These are phyloP conservation scores for Mus spretus DNA, from an alignment of 2,797 vertebrate genomes.

Conservation along the genomic window DNA sequence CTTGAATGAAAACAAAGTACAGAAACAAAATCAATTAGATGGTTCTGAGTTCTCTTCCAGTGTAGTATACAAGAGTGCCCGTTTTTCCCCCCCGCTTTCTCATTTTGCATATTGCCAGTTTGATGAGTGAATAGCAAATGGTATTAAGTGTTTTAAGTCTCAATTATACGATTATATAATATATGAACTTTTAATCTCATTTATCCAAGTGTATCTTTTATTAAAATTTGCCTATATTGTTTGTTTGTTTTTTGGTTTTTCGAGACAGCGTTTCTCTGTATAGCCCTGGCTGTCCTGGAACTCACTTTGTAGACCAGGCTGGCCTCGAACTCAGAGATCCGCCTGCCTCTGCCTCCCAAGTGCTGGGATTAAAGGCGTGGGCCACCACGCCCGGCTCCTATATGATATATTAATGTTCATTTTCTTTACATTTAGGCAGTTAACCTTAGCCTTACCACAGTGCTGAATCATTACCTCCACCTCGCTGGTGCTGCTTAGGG, in stretches of 20 bases:
- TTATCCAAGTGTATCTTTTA: slow-evolving; percentile 39
- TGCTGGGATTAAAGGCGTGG: too few species aligned
- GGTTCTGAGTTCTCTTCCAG: slow-evolving; percentile 43
- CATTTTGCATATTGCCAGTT: neutral
- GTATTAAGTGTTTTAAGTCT: slow-evolving; percentile 37
- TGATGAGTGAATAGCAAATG: neutral
- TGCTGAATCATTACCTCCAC: neutral
- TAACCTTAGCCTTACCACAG: neutral
- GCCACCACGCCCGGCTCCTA: too few species aligned
- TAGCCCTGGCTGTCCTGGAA: too few species aligned
- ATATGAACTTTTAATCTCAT: neutral
- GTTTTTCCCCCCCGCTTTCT: neutral
- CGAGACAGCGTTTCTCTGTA: too few species aligned
- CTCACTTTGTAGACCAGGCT: too few species aligned
- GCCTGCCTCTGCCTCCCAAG: too few species aligned
- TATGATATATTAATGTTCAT: neutral
- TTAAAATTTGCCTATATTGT: neutral
- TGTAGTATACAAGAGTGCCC: neutral
- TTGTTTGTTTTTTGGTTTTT: too few species aligned
- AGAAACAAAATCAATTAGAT: slow-evolving; percentile 36
- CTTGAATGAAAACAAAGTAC: slow-evolving; percentile 24
- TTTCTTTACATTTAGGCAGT: slow-evolving; percentile 42
- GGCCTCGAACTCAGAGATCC: too few species aligned
- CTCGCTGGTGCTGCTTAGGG: neutral
- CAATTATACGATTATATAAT: slow-evolving; percentile 8